Evolutionary conservation across 64 coral and sea anemone genomes (phyloP).

Genomic region (Platygyra sinensis): DNA sequence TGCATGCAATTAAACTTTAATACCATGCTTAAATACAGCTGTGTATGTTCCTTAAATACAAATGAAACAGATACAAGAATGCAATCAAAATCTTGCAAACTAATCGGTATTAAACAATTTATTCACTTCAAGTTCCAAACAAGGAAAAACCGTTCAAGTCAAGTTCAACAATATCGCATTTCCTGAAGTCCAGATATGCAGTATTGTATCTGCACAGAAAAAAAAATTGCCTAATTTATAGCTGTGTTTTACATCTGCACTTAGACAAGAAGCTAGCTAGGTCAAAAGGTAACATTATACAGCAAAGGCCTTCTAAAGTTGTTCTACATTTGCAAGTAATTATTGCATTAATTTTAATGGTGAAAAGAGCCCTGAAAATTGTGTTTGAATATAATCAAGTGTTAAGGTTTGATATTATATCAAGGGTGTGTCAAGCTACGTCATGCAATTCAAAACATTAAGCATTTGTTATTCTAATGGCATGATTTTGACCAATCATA

Average conservation of each 20-base stretch:
- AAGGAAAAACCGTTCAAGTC: not conserved
- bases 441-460: constrained; percentile 4
- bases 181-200: not conserved
- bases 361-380: not conserved
- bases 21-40: not conserved
- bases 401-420: not conserved
- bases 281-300: not conserved
- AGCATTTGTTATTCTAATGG: not conserved
- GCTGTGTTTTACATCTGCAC: not conserved
- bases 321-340: not conserved
- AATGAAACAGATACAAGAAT: not conserved
- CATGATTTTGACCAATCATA: constrained; percentile 20
- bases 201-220: not conserved
- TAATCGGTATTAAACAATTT: not conserved
- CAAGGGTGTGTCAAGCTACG: not conserved
- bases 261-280: not conserved
- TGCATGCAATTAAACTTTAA: not conserved
- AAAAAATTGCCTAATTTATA: not conserved
- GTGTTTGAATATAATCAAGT: constrained; percentile 28
- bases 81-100: not conserved
- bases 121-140: not conserved
- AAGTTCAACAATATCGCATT: not conserved
- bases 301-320: not conserved
- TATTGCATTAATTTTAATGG: not conserved
- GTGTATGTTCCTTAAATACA: not conserved